These are phyloP conservation scores for Euthynnus affinis DNA, from an alignment of 2,797 vertebrate species.

Conservation along the genomic window DNA sequence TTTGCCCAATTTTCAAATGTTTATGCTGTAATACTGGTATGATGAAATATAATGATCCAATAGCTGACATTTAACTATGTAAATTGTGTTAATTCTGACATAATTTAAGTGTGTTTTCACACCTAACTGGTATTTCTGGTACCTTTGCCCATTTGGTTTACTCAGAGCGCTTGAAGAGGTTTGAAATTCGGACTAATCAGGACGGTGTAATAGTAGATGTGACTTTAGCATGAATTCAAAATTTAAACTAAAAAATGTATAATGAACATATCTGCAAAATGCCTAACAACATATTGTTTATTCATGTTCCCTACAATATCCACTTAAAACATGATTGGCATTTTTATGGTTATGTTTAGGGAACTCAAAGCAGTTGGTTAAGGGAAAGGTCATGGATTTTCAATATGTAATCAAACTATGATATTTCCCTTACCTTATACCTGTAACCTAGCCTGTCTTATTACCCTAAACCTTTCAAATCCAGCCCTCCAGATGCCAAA, in stretches of 20 bases:
- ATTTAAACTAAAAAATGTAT: neutral
- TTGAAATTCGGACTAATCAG: neutral
- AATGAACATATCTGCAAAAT: neutral
- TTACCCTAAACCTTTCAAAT: neutral
- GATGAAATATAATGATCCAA: neutral
- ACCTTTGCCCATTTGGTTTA: neutral
- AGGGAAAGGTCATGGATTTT: too few relatives aligned
- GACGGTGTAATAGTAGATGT: neutral
- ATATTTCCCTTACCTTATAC: too few relatives aligned
- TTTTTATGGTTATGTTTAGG: too few relatives aligned
- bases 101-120: neutral
- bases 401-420: too few relatives aligned
- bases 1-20: neutral
- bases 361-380: too few relatives aligned
- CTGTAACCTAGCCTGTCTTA: neutral
- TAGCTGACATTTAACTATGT: neutral
- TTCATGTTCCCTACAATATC: too few relatives aligned
- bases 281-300: too few relatives aligned
- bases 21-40: neutral
- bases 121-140: too few relatives aligned
- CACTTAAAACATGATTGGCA: too few relatives aligned
- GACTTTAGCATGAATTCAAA: neutral
- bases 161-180: neutral
- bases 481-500: neutral
- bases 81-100: neutral